Evolutionary conservation across 2,113 vertebrate genomes (phyloP).

Genomic region (Antechinus flavipes): DNA sequence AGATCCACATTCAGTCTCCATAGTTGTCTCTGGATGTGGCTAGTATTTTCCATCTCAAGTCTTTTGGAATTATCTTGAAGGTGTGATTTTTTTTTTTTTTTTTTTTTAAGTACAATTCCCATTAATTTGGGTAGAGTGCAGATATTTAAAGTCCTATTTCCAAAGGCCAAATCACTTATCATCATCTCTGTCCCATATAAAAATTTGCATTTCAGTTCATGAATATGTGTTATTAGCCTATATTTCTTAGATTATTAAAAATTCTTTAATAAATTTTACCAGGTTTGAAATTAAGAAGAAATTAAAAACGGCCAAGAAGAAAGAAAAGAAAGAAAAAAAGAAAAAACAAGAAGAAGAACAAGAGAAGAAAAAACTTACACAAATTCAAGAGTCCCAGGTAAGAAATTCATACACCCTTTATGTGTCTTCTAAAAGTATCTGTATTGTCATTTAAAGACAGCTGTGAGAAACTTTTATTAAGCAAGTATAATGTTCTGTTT

Average conservation of each 20-base stretch:
- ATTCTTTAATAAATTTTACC: conserved; percentile 66
- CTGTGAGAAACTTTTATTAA: neutral
- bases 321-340: conserved; percentile 99
- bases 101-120: neutral
- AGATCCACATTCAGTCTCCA: too few relatives aligned
- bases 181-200: neutral
- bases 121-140: neutral
- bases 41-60: too few relatives aligned
- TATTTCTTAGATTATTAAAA: conserved; percentile 55
- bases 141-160: conserved; percentile 23
- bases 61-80: too few relatives aligned
- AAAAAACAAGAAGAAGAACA: conserved; percentile 98
- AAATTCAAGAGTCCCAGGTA: conserved; percentile 97
- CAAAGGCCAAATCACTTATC: conserved; percentile 44
- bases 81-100: too few relatives aligned
- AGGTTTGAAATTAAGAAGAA: conserved; percentile 99
- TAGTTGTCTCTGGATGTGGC: too few relatives aligned
- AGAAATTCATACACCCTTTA: conserved; percentile 69
- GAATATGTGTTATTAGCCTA: neutral
- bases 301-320: conserved; percentile 98
- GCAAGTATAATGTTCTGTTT: neutral
- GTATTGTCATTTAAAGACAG: neutral
- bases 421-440: neutral
- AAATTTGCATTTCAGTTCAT: neutral
- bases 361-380: conserved; percentile 96